Evolutionary conservation across 2,113 vertebrate genomes (phyloP), one percentile per base, ranked within the genome.

Genomic region (Scatophagus argus): DNA sequence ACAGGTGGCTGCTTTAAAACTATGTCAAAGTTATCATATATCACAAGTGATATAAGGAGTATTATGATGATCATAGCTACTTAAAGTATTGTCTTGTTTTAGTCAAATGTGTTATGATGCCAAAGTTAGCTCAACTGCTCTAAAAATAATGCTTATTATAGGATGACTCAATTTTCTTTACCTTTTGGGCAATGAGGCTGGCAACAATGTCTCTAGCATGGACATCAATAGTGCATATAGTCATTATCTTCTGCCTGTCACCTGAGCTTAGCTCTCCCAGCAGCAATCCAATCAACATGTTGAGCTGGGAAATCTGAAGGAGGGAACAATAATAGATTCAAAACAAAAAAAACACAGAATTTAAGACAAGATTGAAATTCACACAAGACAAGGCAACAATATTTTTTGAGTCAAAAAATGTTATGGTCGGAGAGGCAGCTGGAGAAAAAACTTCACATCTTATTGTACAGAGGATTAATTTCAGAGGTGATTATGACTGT

Each of bases 231-330:
- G 94, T 96, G 66, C 94, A 97, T 76, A 96, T 85, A 17, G 94
- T 96, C 95, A 94, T 95, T 81, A 96, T 95, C 91, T 97, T 98
- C 92, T 96, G 95, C 55, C 92, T 78, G 82, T 97, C 90, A 12
- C 93, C 89, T 1, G 36, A 90, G 63, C 83, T 92, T 76, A 96
- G 90, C 23, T 97, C 95, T 84, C 95, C 95, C 82, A 96, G 82
- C 29, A 97, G 78, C 84, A 96, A 61, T 31, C 83, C 84, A 77
- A 97, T 96, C 86, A 96, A 74, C 61, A 87, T 69, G 86, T 96
- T 97, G 79, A 97, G 86, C 58, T 96, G 96, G 84, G 88, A 82
- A 85, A 96, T 84, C 96, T 96, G 75, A 44, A 77, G 39, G 6
- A 51, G 14, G 29, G n/a, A n/a, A n/a, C n/a, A n/a, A n/a, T n/a